These are phyloP conservation scores for Bagarius yarrelli DNA, from an alignment of 2,113 vertebrate genomes.

Conservation along the genomic window DNA sequence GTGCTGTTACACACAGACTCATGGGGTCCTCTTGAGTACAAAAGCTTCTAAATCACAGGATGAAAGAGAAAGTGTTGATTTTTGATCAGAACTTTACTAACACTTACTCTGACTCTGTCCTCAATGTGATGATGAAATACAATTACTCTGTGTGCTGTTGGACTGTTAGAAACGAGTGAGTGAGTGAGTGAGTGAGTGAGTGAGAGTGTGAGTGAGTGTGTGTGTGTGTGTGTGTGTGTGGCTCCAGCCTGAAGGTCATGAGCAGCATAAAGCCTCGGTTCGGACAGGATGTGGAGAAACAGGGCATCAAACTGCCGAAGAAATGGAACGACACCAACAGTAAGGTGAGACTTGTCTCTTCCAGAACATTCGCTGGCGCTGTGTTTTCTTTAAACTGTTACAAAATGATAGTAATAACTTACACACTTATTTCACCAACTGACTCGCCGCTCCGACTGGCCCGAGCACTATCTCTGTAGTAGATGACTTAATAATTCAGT, in stretches of 20 bases:
- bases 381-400: not conserved
- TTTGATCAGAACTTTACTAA: not conserved
- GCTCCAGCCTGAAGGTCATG: slow-evolving; percentile 48
- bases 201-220: not conserved
- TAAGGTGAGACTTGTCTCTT: slow-evolving; percentile 40
- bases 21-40: no score
- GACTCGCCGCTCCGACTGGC: not conserved
- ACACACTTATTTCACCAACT: not conserved
- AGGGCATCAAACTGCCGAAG: slow-evolving; percentile 55
- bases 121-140: not conserved
- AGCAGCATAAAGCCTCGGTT: slow-evolving; percentile 49
- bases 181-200: not conserved
- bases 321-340: slow-evolving; percentile 51
- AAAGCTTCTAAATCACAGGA: no score
- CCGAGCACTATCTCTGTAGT: not conserved
- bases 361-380: not conserved
- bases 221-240: slow-evolving; percentile 1
- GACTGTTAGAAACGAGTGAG: slow-evolving; percentile 2
- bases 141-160: slow-evolving; percentile 1
- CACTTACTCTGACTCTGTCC: not conserved
- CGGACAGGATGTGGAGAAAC: slow-evolving; percentile 59
- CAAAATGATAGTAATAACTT: not conserved
- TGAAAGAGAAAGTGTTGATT: no score
- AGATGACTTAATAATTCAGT: not conserved
- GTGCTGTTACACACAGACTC: no score